Conservation (phyloP, 1,140 invertebrate species). For the Coboldia fuscipes region DNA sequence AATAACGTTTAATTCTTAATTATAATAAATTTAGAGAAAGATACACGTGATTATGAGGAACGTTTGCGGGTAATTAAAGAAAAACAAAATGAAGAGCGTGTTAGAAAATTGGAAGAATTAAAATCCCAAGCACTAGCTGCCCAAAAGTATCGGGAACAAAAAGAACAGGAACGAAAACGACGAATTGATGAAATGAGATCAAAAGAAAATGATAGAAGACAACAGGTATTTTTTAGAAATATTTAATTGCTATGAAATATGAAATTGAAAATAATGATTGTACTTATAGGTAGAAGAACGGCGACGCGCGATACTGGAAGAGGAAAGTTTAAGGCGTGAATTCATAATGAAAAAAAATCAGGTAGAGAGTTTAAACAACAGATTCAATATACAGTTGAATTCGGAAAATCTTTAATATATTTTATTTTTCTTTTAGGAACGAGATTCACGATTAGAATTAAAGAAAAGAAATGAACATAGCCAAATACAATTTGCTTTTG, state of each 20-base stretch:
- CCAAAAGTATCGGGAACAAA: conserved; percentile 68
- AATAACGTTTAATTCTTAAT: too few relatives aligned
- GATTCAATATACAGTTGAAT: conserved; percentile 1
- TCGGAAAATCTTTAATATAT: conserved; percentile 1
- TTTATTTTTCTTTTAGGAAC: conserved; percentile 26
- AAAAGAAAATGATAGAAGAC: conserved; percentile 51
- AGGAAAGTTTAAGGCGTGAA: conserved; percentile 61
- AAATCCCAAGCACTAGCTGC: conserved; percentile 65
- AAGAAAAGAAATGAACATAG: conserved; percentile 44
- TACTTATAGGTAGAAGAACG: conserved; percentile 59
- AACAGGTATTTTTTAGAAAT: conserved; percentile 21
- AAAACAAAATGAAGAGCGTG: conserved; percentile 64
- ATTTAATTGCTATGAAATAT: neutral
- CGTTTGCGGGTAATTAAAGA: conserved; percentile 45
- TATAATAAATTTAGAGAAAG: too few relatives aligned
- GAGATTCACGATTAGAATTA: conserved; percentile 59
- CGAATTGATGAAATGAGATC: conserved; percentile 58
- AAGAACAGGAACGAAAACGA: conserved; percentile 58
- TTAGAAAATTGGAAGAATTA: conserved; percentile 65
- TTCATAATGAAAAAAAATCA: conserved; percentile 64
- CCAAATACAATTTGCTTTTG: conserved; percentile 56
- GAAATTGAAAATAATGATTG: neutral
- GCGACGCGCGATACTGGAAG: conserved; percentile 68
- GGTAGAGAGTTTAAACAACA: conserved; percentile 7
- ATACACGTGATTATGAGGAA: conserved; percentile 28